Evolutionary conservation across 2,797 vertebrate genomes (phyloP).

Genomic region (Knipowitschia caucasica): DNA sequence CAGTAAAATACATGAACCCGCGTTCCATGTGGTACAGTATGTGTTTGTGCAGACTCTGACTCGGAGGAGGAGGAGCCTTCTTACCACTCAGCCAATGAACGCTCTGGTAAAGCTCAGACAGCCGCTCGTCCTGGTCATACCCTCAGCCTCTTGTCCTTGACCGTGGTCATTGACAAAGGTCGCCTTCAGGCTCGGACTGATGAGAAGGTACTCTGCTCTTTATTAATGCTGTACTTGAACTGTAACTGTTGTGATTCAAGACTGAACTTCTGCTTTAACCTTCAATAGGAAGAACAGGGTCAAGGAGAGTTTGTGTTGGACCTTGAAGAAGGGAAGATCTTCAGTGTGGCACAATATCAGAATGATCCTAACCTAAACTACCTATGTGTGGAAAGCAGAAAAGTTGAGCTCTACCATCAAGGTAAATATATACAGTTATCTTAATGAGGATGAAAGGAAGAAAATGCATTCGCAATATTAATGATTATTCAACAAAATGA

Average conservation of each 20-base stretch:
- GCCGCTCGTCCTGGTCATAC: slow-evolving; percentile 65
- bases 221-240: too few species aligned
- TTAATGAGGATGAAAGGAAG: too few species aligned
- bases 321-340: slow-evolving; percentile 84
- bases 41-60: slow-evolving; percentile 80
- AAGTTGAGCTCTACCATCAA: slow-evolving; percentile 84
- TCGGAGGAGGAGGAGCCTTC: slow-evolving; percentile 87
- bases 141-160: slow-evolving; percentile 79
- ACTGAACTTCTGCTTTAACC: not conserved
- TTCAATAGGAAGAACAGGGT: slow-evolving; percentile 68
- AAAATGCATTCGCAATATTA: too few species aligned
- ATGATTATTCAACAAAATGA: not conserved
- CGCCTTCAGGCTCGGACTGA: slow-evolving; percentile 84
- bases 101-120: slow-evolving; percentile 47
- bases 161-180: slow-evolving; percentile 82
- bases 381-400: slow-evolving; percentile 84
- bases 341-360: slow-evolving; percentile 86
- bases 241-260: not conserved
- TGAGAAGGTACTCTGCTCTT: slow-evolving; percentile 75
- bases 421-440: slow-evolving; percentile 69
- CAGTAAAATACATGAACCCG: slow-evolving; percentile 1
- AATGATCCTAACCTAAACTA: slow-evolving; percentile 86
- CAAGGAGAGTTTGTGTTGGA: slow-evolving; percentile 88
- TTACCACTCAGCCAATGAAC: slow-evolving; percentile 75
- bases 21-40: slow-evolving; percentile 1